A percentile compares a stretch with the other conserved stretches of the same genome.
These are phyloP conservation scores for Anabacerthia variegaticeps DNA, from an alignment of 2,797 vertebrate genomes.

Conservation along the genomic window DNA sequence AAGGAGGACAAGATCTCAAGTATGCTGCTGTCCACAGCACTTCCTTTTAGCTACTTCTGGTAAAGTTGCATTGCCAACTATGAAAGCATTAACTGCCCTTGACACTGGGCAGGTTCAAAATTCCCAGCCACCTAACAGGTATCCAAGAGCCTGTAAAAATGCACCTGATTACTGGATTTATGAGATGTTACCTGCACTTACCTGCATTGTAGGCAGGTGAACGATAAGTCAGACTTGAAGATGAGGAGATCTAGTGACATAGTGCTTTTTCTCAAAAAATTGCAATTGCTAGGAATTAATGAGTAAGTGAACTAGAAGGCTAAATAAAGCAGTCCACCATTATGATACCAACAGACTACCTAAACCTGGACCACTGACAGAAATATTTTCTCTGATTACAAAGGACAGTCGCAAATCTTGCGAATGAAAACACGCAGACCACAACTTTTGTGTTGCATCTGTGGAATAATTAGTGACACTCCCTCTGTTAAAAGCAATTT, in stretches of 20 bases:
- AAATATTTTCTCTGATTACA: neutral
- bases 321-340: neutral
- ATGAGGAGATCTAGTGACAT: neutral
- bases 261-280: neutral
- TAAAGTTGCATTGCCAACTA: neutral
- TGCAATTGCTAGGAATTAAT: neutral
- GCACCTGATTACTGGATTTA: neutral
- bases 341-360: neutral
- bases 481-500: neutral
- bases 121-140: neutral
- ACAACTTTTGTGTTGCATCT: neutral
- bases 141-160: neutral
- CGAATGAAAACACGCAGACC: neutral
- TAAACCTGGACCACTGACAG: neutral
- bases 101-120: neutral
- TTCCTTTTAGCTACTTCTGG: neutral
- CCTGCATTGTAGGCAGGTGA: neutral
- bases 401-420: neutral
- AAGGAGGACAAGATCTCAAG: neutral
- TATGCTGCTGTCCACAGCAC: neutral
- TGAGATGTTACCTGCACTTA: neutral
- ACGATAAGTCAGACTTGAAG: neutral
- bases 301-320: neutral
- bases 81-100: neutral
- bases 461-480: neutral